Percentiles rank a stretch among this genome's conserved stretches.
Conservation (phyloP, 2,113 vertebrate genomes). For the Ammodytes marinus region DNA sequence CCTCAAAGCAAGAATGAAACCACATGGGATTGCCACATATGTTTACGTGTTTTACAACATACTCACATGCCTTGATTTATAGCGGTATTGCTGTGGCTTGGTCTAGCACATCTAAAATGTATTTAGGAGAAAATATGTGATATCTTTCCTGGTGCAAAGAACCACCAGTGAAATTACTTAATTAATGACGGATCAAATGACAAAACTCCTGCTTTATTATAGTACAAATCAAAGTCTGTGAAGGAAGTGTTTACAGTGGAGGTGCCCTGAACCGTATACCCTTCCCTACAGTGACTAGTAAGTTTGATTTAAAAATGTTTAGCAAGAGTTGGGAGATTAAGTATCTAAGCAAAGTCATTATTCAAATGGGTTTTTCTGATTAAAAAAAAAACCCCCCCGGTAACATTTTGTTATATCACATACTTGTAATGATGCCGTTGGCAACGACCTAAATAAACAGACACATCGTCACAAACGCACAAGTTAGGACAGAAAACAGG, state of each 20-base stretch:
- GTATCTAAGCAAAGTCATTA: background rate
- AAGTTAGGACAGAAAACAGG: conserved; percentile 47
- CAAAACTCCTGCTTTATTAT: background rate
- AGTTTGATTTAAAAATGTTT: background rate
- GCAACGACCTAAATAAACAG: background rate
- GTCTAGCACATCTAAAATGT: background rate
- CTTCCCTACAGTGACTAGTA: background rate
- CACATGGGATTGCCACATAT: conserved; percentile 8
- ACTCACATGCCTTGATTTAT: conserved; percentile 2
- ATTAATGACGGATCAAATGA: conserved; percentile 33
- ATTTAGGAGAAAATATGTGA: conserved; percentile 18
- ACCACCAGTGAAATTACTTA: background rate
- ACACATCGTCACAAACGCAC: conserved; percentile 3
- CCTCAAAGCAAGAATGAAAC: conserved; percentile 11
- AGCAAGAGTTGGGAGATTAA: background rate
- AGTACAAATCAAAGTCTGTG: background rate
- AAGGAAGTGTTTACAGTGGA: background rate
- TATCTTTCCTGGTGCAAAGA: background rate
- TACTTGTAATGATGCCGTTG: background rate
- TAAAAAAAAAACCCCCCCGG: background rate
- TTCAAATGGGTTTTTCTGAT: conserved; percentile 8
- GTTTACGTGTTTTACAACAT: background rate
- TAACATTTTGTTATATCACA: background rate
- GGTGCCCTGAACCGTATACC: conserved; percentile 1
- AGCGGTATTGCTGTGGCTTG: background rate